phyloP scores from a whole-genome alignment of 2,113 vertebrate species.

The Hemibates koningsi region DNA sequence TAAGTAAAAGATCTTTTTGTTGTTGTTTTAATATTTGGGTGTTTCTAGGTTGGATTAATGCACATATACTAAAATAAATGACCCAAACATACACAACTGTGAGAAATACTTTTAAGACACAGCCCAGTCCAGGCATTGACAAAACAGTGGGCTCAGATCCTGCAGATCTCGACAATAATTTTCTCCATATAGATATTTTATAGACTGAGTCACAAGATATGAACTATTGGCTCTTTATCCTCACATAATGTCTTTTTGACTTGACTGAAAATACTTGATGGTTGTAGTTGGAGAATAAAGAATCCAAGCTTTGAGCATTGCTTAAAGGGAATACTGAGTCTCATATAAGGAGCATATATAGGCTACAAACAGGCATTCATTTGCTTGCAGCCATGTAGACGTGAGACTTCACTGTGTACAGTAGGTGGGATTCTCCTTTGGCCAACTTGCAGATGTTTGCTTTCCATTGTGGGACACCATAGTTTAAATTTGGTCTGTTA shows the following conservation, averaged over 20 bases:
- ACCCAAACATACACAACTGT: neutral
- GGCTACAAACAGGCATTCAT: neutral
- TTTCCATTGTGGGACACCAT: conserved; percentile 51
- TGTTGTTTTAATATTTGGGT: neutral
- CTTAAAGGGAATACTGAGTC: neutral
- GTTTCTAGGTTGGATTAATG: neutral
- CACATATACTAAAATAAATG: neutral
- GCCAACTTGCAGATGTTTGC: conserved; percentile 32
- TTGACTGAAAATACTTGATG: neutral
- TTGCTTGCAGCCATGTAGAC: neutral
- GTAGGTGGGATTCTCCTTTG: conserved; percentile 37
- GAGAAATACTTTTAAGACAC: neutral
- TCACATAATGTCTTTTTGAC: neutral
- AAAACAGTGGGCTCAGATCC: neutral
- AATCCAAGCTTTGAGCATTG: neutral
- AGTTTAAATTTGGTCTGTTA: conserved; percentile 47
- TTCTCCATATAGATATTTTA: neutral
- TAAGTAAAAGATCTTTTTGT: neutral
- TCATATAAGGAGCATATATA: neutral
- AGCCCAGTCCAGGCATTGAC: neutral
- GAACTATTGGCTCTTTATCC: neutral
- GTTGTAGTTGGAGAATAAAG: neutral
- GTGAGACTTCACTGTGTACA: neutral
- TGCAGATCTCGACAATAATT: neutral
- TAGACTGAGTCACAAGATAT: neutral